Evolutionary conservation across 2,888 invertebrate species (phyloP), one percentile per base, ranked within the genome.

Genomic region (Campoletis raptor): DNA sequence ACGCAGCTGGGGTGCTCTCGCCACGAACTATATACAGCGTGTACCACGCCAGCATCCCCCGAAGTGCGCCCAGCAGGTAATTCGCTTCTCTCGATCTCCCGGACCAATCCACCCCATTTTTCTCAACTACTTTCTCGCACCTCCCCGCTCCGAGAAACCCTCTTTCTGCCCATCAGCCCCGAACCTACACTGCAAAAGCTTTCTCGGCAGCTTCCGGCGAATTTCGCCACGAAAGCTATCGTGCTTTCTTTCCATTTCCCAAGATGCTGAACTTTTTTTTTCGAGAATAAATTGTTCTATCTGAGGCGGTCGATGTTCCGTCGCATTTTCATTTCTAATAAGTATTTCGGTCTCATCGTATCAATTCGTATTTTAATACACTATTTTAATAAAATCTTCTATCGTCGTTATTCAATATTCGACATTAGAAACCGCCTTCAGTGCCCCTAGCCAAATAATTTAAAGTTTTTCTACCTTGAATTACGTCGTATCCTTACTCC

Each of bases 21-120:
- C 69, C 66, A 64, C 45, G 67, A 61, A 37, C 78, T 69, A 78
- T 70, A 42, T 61, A 72, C 30, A 76, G n/a, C 45, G n/a, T 36
- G 52, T 64, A 73, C 66, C 70, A 61, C 24, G 37, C 64, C 66
- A 78, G 40, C 45, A 57, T 15, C 57, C 74, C 70, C 67, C 67
- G 64, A 66, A 81, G 83, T 73, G 61, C 76, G 54, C 66, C 80
- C 76, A 80, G 70, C 83, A 81, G 86, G 86, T 86, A 83, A 86
- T 86, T 86, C 86, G 86, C 83, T 83, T 77, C 80, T 80, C 83
- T 83, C 86, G 77, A 83, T 86, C 86, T 81, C 54, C 72, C 73
- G 40, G 72, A 77, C 86, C 86, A 83, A 86, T 83, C 86, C 81
- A 81, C 52, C 74, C 82, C 70, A 85, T 87, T 87, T 87, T 87